Conservation (phyloP, 1,140 invertebrate genomes). For the Bombus fervidus region DNA sequence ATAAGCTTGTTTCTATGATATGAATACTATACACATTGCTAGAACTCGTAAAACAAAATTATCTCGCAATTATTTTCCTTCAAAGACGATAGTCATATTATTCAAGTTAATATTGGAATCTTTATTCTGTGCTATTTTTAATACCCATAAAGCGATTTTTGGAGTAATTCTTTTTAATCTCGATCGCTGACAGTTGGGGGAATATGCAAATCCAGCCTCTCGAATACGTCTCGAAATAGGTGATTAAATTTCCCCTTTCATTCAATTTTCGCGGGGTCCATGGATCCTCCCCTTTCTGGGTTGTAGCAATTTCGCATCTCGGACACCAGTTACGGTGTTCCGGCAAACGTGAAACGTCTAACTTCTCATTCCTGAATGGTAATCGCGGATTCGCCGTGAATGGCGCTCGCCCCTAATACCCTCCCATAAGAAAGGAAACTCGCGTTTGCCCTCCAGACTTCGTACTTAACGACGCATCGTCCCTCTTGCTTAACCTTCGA, state of each 20-base stretch:
- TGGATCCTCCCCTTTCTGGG: conserved; percentile 4
- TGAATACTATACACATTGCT: too few species aligned
- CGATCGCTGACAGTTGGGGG: too few species aligned
- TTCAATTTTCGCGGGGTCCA: not conserved
- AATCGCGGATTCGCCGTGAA: conserved; percentile 52
- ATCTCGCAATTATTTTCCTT: not conserved
- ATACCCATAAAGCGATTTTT: not conserved
- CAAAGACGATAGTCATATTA: not conserved
- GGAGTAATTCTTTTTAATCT: not conserved
- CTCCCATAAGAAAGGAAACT: conserved; percentile 58
- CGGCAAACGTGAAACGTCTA: conserved; percentile 15
- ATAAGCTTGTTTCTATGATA: too few species aligned
- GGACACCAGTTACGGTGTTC: not conserved
- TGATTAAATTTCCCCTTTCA: not conserved
- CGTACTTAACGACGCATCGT: conserved; percentile 55
- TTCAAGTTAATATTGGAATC: not conserved
- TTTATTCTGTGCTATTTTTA: too few species aligned
- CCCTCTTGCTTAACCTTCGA: conserved; percentile 46
- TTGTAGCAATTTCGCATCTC: conserved; percentile 33
- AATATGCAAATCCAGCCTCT: not conserved
- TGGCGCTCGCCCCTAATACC: conserved; percentile 47
- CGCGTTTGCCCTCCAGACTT: conserved; percentile 38
- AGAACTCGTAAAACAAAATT: not conserved
- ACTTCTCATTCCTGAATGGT: conserved; percentile 52
- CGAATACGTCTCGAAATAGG: not conserved